phyloP scores from a whole-genome alignment of 30 jellyfish, hydroid and myxozoan species.

The Hydractinia echinata region DNA sequence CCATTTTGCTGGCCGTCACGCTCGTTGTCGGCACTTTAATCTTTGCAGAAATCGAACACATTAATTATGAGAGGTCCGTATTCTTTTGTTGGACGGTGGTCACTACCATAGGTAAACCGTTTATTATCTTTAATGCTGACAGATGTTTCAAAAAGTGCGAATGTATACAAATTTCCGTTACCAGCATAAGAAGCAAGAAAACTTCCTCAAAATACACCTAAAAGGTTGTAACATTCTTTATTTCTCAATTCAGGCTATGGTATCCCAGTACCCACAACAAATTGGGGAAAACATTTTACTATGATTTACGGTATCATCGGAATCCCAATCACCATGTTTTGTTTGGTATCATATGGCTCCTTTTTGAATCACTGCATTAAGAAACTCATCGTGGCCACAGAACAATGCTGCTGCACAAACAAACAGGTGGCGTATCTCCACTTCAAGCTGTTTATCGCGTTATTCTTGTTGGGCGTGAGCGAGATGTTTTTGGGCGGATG shows the following conservation, averaged over 20 bases:
- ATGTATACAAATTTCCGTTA: neutral
- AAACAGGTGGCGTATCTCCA: neutral
- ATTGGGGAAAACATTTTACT: neutral
- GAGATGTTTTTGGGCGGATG: neutral
- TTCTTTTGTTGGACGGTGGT: slow-evolving; percentile 17
- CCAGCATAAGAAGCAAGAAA: too few relatives aligned
- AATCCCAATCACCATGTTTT: neutral
- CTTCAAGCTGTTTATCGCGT: slow-evolving; percentile 1
- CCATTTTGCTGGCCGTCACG: slow-evolving; percentile 1
- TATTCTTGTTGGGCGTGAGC: neutral
- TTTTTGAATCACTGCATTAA: neutral
- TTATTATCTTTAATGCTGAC: neutral
- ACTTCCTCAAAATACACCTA: too few relatives aligned
- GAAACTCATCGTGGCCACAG: neutral
- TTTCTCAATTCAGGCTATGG: neutral
- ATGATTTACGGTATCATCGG: neutral
- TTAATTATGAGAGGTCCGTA: neutral
- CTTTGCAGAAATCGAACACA: neutral
- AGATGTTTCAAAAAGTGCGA: neutral
- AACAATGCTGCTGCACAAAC: slow-evolving; percentile 1
- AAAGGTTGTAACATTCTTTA: too few relatives aligned
- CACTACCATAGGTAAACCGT: neutral
- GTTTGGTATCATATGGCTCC: neutral
- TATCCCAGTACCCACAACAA: neutral
- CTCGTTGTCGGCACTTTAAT: neutral